Conservation (phyloP, 92 coral and sea anemone species). For the Epizoanthus scotinus region DNA sequence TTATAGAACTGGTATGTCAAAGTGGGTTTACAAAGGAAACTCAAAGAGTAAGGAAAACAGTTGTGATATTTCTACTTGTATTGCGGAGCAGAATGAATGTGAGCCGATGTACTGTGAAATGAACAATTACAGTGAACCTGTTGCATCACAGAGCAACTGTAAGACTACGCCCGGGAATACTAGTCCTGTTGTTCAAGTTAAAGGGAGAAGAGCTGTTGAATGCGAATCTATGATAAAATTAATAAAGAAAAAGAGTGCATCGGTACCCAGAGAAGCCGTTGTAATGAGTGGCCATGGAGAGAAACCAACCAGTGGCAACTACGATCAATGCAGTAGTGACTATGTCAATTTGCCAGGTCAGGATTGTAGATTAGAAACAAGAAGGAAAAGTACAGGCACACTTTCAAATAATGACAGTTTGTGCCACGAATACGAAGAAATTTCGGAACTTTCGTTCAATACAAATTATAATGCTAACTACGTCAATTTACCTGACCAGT, state of each 20-base stretch:
- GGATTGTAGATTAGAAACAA: not conserved
- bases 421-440: not conserved
- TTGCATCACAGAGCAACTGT: not conserved
- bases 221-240: slow-evolving; percentile 36
- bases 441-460: not conserved
- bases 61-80: not conserved
- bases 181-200: slow-evolving; percentile 12
- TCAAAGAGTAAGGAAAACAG: slow-evolving; percentile 10
- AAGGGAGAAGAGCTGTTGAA: slow-evolving; percentile 20
- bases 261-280: slow-evolving; percentile 22
- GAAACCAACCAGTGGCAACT: not conserved
- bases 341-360: slow-evolving; percentile 4
- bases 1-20: slow-evolving; percentile 37
- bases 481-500: not conserved
- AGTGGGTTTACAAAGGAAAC: slow-evolving; percentile 41
- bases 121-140: slow-evolving; percentile 12
- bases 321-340: not conserved
- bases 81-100: not conserved
- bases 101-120: slow-evolving; percentile 36
- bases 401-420: not conserved
- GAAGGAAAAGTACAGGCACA: slow-evolving; percentile 27
- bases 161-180: not conserved
- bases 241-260: slow-evolving; percentile 40
- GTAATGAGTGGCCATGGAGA: not conserved
- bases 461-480: not conserved